These are phyloP conservation scores for Patella depressa DNA, from an alignment of 2,888 invertebrate genomes.

Conservation along the genomic window DNA sequence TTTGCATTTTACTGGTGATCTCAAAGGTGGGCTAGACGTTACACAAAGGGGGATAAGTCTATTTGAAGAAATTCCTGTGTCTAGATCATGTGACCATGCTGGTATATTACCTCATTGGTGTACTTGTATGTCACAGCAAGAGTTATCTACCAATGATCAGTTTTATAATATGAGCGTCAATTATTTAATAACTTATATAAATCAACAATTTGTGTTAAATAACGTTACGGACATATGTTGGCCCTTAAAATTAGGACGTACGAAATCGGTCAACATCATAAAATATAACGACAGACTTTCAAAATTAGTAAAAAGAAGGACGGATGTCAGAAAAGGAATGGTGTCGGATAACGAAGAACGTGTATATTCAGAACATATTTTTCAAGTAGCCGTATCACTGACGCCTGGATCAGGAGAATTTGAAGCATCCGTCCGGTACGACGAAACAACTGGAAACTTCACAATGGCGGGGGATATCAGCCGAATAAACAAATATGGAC, in stretches of 20 bases:
- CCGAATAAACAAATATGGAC: conserved; percentile 12
- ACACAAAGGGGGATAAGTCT: conserved; percentile 69
- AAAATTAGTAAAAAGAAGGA: not conserved
- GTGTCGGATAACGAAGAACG: not conserved
- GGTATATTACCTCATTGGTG: not conserved
- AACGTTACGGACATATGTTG: not conserved
- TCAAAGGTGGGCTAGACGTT: conserved; percentile 73
- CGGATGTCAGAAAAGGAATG: not conserved
- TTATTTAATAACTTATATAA: not conserved
- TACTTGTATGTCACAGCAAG: not conserved
- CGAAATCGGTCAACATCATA: conserved; percentile 17
- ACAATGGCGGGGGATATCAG: conserved; percentile 14
- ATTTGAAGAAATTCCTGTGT: not conserved
- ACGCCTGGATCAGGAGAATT: conserved; percentile 56
- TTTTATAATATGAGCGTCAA: not conserved
- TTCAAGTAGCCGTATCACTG: conserved; percentile 15
- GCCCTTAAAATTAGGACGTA: conserved; percentile 18
- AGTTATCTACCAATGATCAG: not conserved
- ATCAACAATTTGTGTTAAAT: not conserved
- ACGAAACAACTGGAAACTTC: not conserved
- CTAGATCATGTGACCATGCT: not conserved
- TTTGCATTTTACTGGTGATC: conserved; percentile 26
- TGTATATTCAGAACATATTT: not conserved
- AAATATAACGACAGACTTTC: not conserved
- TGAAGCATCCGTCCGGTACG: conserved; percentile 2